Percentiles rank a stretch among this genome's conserved stretches.
phyloP scores from a whole-genome alignment of 2,113 vertebrate species.

The Rynchops niger region DNA sequence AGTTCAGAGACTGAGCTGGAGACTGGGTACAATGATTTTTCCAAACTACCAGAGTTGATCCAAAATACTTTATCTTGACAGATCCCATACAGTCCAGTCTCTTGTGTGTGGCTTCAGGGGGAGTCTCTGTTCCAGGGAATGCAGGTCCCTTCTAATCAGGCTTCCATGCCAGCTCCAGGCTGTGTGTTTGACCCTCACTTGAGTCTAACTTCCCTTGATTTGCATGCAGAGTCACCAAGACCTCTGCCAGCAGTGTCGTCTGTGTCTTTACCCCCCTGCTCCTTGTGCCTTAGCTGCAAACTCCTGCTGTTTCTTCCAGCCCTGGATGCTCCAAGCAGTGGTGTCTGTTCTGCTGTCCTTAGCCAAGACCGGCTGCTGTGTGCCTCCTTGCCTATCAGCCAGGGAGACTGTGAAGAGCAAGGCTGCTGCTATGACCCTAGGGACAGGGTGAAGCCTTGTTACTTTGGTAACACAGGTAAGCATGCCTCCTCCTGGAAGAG shows the following conservation, averaged over 20 bases:
- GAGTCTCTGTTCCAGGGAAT: neutral
- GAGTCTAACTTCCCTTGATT: neutral
- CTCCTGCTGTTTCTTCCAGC: neutral
- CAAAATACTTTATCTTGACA: neutral
- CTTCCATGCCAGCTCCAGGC: neutral
- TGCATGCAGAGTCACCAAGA: neutral
- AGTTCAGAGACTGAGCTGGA: neutral
- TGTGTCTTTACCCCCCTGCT: neutral
- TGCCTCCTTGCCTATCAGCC: neutral
- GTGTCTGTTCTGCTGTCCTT: constrained; percentile 11
- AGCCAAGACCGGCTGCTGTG: constrained; percentile 22
- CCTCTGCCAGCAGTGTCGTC: neutral
- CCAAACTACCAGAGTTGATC: neutral
- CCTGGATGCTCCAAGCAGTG: neutral
- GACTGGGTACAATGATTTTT: neutral
- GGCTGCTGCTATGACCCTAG: constrained; percentile 61
- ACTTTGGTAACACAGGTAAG: constrained; percentile 69
- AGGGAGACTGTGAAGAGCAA: neutral
- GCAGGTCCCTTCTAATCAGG: neutral
- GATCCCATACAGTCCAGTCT: neutral
- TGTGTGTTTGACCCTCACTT: neutral
- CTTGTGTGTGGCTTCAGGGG: neutral
- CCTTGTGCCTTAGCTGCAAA: neutral
- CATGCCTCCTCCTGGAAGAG: neutral
- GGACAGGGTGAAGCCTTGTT: constrained; percentile 53